Evolutionary conservation across 2,113 vertebrate species (phyloP), one percentile per base, ranked within the genome.

Genomic region (Physeter macrocephalus): DNA sequence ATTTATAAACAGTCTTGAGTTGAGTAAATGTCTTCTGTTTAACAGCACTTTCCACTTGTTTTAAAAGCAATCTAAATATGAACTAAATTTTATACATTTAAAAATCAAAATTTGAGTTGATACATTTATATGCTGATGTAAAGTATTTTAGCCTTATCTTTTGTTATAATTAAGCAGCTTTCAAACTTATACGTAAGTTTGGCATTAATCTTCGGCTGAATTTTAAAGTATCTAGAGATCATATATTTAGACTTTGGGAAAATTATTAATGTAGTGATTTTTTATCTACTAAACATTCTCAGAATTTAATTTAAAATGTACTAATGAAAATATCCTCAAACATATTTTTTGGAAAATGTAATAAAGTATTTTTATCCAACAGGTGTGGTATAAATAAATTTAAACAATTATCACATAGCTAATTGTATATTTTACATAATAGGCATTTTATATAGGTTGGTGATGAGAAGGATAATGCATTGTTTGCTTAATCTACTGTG

Each of bases 1-100:
- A 74, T 87, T 96, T 93, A 71, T 72, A 94, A 93, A 78, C 4
- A 94, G 10, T 11, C 46, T 21, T 92, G 12, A 95, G 6, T 92
- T 92, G 12, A 95, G 5, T 93, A 85, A 86, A 64, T 85, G 57
- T 88, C 11, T 91, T 83, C 17, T 20, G 64, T 18, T 72, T 85
- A 85, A 14, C 49, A 85, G 2, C 20, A 78, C 1, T 67, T 87
- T 69, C 9, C 15, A 64, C 27, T 94, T 78, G 12, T 81, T 93
- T 75, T 67, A 49, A 88, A 62, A 86, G 7, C 2, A 67, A 31
- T 83, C 11, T 46, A 91, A 83, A 54, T 94, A 89, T 80, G 2
- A 64, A 61, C 72, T 66, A 57, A 75, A 66, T 80, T 75, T 84
- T 81, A 25, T 41, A 39, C 0, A 64, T 59, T 34, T 64, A 88